These are phyloP conservation scores for Cassiopea xamachana DNA, from an alignment of 30 jellyfish, hydroid and myxozoan species.

Conservation along the genomic window DNA sequence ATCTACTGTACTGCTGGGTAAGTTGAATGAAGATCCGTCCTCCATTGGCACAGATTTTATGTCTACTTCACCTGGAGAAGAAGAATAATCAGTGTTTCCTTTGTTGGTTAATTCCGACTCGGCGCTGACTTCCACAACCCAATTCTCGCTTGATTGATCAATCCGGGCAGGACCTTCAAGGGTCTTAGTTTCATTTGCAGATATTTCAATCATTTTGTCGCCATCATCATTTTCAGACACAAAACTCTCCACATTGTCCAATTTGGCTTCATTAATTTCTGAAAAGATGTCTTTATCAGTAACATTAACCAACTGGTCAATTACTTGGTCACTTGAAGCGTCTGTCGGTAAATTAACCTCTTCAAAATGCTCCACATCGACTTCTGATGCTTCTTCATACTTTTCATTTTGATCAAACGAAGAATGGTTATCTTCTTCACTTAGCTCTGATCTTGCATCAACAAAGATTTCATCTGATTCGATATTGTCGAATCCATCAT, in stretches of 20 bases:
- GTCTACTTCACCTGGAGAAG: no score
- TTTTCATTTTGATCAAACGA: constrained; percentile 7
- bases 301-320: neutral
- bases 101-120: no score
- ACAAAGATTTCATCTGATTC: constrained; percentile 63
- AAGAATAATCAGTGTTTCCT: no score
- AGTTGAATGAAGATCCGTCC: no score
- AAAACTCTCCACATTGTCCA: neutral
- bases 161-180: no score
- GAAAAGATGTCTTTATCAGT: neutral
- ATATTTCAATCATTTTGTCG: no score
- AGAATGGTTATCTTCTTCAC: constrained; percentile 5
- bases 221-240: no score
- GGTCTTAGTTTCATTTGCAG: no score
- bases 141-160: no score
- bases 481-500: constrained; percentile 60
- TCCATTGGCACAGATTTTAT: no score
- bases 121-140: no score
- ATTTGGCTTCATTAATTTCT: neutral
- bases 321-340: neutral
- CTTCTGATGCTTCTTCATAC: neutral
- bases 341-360: constrained; percentile 8
- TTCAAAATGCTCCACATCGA: constrained; percentile 22
- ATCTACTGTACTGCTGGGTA: no score
- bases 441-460: constrained; percentile 59